Conservation (phyloP, 92 coral and sea anemone genomes). For the Virgularia gustaviana region DNA sequence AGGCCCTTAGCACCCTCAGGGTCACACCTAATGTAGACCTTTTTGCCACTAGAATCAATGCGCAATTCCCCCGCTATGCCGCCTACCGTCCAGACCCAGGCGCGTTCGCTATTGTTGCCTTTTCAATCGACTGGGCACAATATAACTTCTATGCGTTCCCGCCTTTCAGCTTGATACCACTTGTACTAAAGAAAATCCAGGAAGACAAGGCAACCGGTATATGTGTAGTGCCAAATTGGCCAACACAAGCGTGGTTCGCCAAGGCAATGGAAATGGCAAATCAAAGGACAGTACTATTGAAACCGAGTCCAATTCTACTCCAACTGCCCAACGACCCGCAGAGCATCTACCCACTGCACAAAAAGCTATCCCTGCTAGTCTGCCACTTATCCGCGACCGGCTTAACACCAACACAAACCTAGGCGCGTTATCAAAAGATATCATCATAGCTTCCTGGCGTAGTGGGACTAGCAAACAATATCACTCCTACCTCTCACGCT, state of each 20-base stretch:
- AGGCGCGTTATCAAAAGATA: conserved; percentile 12
- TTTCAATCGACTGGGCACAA: conserved; percentile 4
- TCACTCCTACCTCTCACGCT: conserved; percentile 28
- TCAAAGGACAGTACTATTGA: conserved; percentile 10
- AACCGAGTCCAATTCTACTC: conserved; percentile 30
- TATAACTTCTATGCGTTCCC: conserved; percentile 40
- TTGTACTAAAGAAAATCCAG: conserved; percentile 27
- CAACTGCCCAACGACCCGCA: conserved; percentile 19
- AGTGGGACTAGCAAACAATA: conserved; percentile 41
- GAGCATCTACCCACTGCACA: conserved; percentile 33
- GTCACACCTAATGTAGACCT: background rate
- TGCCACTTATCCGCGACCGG: conserved; percentile 41
- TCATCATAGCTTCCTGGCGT: conserved; percentile 50
- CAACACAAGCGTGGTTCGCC: conserved; percentile 42
- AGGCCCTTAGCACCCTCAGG: background rate
- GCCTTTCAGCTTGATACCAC: conserved; percentile 29
- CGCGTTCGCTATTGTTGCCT: conserved; percentile 7
- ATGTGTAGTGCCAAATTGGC: conserved; percentile 32
- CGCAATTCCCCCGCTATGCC: background rate
- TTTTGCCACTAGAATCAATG: background rate
- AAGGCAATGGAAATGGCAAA: conserved; percentile 43
- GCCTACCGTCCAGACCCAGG: conserved; percentile 24
- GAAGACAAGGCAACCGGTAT: conserved; percentile 37
- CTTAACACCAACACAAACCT: conserved; percentile 29
- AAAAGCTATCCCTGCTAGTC: conserved; percentile 40